Base-by-base conservation (phyloP, 2,113 vertebrate species). In the Pampusana beccarii region DNA sequence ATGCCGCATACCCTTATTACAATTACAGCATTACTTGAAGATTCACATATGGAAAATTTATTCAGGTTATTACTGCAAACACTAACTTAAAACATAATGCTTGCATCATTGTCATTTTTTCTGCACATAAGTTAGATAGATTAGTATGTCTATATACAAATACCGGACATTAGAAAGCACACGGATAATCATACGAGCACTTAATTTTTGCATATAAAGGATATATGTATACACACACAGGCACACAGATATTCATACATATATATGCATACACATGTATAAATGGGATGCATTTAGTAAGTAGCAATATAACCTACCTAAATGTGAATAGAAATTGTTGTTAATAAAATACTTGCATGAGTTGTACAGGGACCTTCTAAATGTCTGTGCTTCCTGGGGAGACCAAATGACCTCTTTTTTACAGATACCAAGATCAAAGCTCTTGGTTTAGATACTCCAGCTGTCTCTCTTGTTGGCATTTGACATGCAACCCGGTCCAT, bases 341-440 rank as follows among this genome's bases (percentile, higher is more conserved):
- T 95, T 95, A 96, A 92, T 86, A 86, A 92, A 95, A 96, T 96
- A 94, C 97, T 97, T 97, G 97, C 97, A 97, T 54, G 96, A 97
- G 96, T 86, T 93, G 95, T 90, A 88, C 94, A 44, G 92, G 94
- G 92, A 95, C 88, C 97, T 95, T 95, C 96, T 97, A 97, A 97
- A 97, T 91, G 97, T 96, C 97, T 97, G 90, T 95, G 94, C 97
- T 97, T 97, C 96, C 97, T 97, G 97, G 94, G 95, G 92, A 97
- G 97, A 95, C 95, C 92, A 97, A 97, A 95, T 95, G 97, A 96
- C 96, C 96, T 98, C 97, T 94, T 97, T 97, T 97, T 96, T 97
- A 93, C 97, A 95, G 96, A 97, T 96, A 97, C 95, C 93, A 95
- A 98, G 97, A 98, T 98, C 97, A 98, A 98, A 98, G 97, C 96